Base-by-base conservation (phyloP, 2,888 invertebrate species). In the Silvanus unidentatus region DNA sequence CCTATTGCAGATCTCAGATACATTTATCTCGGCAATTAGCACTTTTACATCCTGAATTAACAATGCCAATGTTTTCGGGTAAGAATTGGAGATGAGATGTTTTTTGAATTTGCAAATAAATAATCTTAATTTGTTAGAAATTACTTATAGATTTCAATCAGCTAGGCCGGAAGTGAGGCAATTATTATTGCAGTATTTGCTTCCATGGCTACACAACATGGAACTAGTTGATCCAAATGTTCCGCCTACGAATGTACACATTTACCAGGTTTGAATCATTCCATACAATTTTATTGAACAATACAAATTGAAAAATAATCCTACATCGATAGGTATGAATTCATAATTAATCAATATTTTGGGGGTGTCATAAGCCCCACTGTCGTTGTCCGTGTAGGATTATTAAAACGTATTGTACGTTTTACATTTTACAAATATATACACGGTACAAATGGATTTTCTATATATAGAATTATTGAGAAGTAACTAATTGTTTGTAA, bases 11-110 rank as follows among this genome's bases (percentile, higher is more conserved):
- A 49, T 94, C 94, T 30, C 97, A 97, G 73, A 82, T 90, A 60
- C 91, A 89, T 68, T 78, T 98, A 27, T 95, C 96, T 0, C 81
- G 90, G 34, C 95, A 97, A 66, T 77, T 99, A 60, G 91, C 98
- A 0, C 87, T 91, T 56, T 77, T 96, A 15, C 96, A 98, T 66
- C 96, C 98, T 0, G 97, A 98, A 67, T 79, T 99, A 32, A 98
- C 99, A 16, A 97, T 99, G 95, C 95, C 97, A 0, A 95, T 99
- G 84, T 97, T 99, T 75, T 97, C 97, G 66, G 97, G 96, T 95
- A 72, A 75, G 72, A n/a, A n/a, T n/a, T n/a, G n/a, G n/a, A n/a
- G n/a, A n/a, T n/a, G n/a, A 10, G 15, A 27, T 15, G 13, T 32
- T 16, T 36, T 13, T 36, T 42, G 11, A 30, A 10, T 16, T 39